Evolutionary conservation across 2,888 invertebrate species (phyloP), one percentile per base, ranked within the genome.

Genomic region (Crocallis elinguaria): DNA sequence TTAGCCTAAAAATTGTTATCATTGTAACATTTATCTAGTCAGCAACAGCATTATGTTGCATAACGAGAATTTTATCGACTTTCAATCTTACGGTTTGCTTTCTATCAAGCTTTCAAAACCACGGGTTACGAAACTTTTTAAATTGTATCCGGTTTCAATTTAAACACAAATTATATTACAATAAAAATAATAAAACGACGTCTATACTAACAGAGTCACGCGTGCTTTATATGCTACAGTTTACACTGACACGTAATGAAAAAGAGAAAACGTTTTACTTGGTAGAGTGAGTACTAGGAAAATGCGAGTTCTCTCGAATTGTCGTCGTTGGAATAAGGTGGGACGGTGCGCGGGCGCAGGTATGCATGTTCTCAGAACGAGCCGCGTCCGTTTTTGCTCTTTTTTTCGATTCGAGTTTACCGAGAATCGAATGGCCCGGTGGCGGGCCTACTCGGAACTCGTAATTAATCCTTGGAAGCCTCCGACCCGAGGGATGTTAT

Each of bases 391-490:
- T 90, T 91, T 91, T 91, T 90, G 89, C 86, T 88, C 84, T 86
- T 90, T 90, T n/a, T 91, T 91, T 90, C 88, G 89, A 88, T 88
- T 88, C 83, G 78, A 87, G 82, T 86, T 85, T 90, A 91, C 90
- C 76, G 68, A 88, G 90, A 91, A 91, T 79, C 84, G 84, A 84
- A 88, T 85, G 87, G 86, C 84, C 87, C 84, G 88, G 88, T 88
- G 89, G 88, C 87, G 85, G 85, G 67, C 81, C 86, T 91, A 91
- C 90, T 87, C 84, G 84, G 90, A 91, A 91, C 88, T 81, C 87
- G 83, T 91, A 91, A 90, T 91, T 90, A 90, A 90, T 90, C 90
- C 90, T 84, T 84, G 84, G 90, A 90, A 89, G 87, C 90, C 90
- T 91, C 79, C 87, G 68, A 86, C 81, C 82, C 82, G 74, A 87